These are phyloP conservation scores for Pao palembangensis DNA, from an alignment of 2,113 vertebrate genomes.

Conservation along the genomic window DNA sequence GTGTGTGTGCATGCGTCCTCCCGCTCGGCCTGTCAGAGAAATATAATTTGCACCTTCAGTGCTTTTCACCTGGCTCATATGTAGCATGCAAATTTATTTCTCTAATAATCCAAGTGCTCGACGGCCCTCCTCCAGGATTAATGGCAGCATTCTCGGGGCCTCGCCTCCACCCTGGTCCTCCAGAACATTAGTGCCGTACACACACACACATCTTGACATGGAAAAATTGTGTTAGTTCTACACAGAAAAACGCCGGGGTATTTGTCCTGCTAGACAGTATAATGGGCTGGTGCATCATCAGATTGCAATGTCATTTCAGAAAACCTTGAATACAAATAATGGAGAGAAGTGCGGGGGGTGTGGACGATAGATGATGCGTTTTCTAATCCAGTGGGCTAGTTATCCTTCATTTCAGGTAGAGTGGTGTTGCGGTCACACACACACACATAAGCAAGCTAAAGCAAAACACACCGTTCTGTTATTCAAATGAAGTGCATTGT, in stretches of 20 bases:
- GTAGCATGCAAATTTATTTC: conserved; percentile 99
- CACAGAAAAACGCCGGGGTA: conserved; percentile 97
- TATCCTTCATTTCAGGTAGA: conserved; percentile 79
- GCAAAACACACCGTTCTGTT: conserved; percentile 62
- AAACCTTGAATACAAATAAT: conserved; percentile 99
- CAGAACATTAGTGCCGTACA: conserved; percentile 85
- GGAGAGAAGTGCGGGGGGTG: conserved; percentile 70
- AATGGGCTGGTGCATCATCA: conserved; percentile 99
- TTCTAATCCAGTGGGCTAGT: conserved; percentile 90
- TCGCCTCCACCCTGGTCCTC: conserved; percentile 79
- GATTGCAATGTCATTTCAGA: conserved; percentile 99
- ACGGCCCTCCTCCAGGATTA: conserved; percentile 98
- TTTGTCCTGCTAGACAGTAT: conserved; percentile 99
- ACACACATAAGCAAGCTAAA: conserved; percentile 38
- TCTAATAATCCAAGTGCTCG: conserved; percentile 99
- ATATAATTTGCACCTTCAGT: conserved; percentile 99
- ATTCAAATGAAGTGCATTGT: conserved; percentile 80
- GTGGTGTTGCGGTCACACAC: conserved; percentile 61
- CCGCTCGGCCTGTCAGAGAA: conserved; percentile 96
- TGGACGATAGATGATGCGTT: conserved; percentile 87
- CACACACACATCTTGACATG: conserved; percentile 88
- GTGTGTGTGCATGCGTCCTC: conserved; percentile 62
- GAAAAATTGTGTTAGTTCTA: conserved; percentile 99
- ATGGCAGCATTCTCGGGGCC: conserved; percentile 98
- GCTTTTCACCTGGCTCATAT: conserved; percentile 99